Conservation (phyloP, 2,888 invertebrate species). For the Druceiella hillmani region DNA sequence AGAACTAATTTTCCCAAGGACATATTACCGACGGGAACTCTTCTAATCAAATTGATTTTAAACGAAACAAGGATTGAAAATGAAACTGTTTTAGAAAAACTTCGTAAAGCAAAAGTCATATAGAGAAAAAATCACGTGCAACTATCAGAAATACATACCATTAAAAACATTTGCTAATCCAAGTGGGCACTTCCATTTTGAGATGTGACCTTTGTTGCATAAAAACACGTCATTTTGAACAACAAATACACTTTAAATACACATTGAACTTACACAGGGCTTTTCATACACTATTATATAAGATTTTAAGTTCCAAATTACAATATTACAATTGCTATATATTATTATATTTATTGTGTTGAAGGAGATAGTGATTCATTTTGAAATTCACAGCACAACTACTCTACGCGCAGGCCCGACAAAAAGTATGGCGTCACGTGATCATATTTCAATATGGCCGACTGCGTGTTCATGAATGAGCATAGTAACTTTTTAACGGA, state of each 20-base stretch:
- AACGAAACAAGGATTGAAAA: too few species aligned
- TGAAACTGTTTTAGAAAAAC: too few species aligned
- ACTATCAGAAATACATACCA: too few species aligned
- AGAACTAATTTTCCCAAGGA: too few species aligned
- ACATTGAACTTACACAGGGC: constrained; percentile 28
- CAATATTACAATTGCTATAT: constrained; percentile 25
- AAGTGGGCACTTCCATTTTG: constrained; percentile 28
- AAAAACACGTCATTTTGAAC: constrained; percentile 33
- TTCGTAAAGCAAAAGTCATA: too few species aligned
- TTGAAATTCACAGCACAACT: constrained; percentile 45
- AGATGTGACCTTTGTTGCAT: constrained; percentile 38
- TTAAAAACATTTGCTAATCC: constrained; percentile 16
- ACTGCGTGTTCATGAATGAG: too few species aligned
- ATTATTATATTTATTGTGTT: constrained; percentile 31
- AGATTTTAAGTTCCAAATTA: constrained; percentile 17
- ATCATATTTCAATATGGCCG: too few species aligned
- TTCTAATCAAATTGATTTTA: too few species aligned
- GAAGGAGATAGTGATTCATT: constrained; percentile 36
- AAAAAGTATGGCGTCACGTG: too few species aligned
- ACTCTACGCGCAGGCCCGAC: constrained; percentile 47
- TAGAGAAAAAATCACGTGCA: too few species aligned
- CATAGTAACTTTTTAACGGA: too few species aligned
- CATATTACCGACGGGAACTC: too few species aligned
- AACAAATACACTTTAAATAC: constrained; percentile 29
- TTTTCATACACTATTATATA: constrained; percentile 24